Percentiles rank a stretch among this genome's conserved stretches.
These are phyloP conservation scores for Rhea americana DNA, from an alignment of 2,113 vertebrate species.

Conservation along the genomic window DNA sequence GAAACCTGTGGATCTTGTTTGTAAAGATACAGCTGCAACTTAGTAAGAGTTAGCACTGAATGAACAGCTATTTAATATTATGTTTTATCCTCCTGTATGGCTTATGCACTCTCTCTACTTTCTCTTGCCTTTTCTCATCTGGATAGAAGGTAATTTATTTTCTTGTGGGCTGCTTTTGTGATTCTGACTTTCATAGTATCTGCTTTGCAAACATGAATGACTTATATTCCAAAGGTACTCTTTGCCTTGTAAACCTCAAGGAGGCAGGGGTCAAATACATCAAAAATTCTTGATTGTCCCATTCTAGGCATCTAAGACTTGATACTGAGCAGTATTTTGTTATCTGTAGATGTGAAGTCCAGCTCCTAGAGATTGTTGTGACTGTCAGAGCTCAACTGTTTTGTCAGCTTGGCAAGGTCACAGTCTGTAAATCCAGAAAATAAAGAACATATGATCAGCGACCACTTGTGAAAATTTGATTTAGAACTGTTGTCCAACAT, in stretches of 20 bases:
- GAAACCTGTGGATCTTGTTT: not conserved
- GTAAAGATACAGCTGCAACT: not conserved
- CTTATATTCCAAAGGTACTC: not conserved
- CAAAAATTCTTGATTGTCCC: not conserved
- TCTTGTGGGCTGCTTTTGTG: not conserved
- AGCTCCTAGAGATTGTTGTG: not conserved
- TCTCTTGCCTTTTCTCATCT: not conserved
- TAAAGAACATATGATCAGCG: not conserved
- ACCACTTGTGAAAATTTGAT: not conserved
- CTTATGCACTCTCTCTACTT: not conserved
- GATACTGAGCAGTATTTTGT: not conserved
- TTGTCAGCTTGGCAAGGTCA: not conserved
- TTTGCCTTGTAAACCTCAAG: not conserved
- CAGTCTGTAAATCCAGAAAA: slow-evolving; percentile 7
- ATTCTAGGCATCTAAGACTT: not conserved
- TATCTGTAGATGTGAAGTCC: not conserved
- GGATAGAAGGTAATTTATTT: not conserved
- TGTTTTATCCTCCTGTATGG: not conserved
- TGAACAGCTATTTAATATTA: not conserved
- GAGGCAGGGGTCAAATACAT: not conserved
- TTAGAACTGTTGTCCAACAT: not conserved
- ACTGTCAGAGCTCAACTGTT: not conserved
- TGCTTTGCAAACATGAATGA: not conserved
- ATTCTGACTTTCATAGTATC: not conserved
- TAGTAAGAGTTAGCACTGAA: not conserved